Evolutionary conservation across 2,888 invertebrate genomes (phyloP).

Genomic region (Aphelenchoides bicaudatus): DNA sequence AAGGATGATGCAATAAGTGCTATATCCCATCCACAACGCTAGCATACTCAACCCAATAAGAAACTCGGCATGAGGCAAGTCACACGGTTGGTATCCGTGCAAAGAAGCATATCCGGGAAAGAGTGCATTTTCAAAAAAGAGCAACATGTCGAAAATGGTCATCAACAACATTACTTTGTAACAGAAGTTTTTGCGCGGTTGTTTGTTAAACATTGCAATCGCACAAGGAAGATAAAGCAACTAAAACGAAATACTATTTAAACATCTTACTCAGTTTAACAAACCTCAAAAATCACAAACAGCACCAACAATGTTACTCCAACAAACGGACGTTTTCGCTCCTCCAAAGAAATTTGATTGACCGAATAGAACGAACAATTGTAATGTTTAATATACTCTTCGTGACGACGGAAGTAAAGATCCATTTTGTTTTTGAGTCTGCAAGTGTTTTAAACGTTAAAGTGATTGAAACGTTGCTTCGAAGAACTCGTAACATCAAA

Average conservation of each 20-base stretch:
- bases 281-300: background rate
- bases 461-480: too few species aligned
- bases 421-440: too few species aligned
- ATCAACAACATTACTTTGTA: conserved; percentile 9
- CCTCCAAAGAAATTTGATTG: background rate
- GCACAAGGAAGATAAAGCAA: conserved; percentile 7
- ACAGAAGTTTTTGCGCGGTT: background rate
- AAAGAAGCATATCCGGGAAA: conserved; percentile 6
- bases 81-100: too few species aligned
- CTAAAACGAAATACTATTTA: conserved; percentile 1
- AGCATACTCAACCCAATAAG: too few species aligned
- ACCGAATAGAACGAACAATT: conserved; percentile 16
- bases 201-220: background rate
- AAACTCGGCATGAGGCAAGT: too few species aligned
- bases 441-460: too few species aligned
- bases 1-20: background rate
- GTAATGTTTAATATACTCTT: background rate
- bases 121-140: background rate
- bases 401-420: background rate
- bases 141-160: conserved; percentile 5
- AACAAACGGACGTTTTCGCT: background rate
- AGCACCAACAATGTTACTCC: background rate
- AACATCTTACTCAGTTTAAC: background rate
- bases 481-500: too few species aligned
- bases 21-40: conserved; percentile 1